Evolutionary conservation across 2,888 invertebrate species (phyloP).

Genomic region (Phortica magna): DNA sequence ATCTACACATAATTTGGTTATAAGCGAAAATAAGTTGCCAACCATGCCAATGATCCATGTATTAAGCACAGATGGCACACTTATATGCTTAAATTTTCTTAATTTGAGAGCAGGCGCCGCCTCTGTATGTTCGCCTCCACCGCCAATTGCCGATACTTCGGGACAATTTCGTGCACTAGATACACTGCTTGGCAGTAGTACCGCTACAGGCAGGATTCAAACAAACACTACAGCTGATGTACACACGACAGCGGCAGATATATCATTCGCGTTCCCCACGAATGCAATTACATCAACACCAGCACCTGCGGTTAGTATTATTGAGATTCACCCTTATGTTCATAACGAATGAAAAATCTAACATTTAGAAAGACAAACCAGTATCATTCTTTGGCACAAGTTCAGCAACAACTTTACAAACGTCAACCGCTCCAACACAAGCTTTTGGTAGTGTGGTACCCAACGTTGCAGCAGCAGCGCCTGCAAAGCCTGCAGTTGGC

Average conservation of each 20-base stretch:
- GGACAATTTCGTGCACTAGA: conserved; percentile 68
- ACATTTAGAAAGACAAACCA: conserved; percentile 61
- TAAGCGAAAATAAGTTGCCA: conserved; percentile 83
- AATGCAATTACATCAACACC: conserved; percentile 73
- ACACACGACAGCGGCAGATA: conserved; percentile 43
- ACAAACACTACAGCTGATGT: background rate
- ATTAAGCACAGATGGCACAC: conserved; percentile 86
- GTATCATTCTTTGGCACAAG: conserved; percentile 49
- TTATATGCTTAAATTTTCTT: conserved; percentile 88
- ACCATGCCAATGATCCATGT: conserved; percentile 89
- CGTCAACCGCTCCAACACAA: conserved; percentile 22
- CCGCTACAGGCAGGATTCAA: background rate
- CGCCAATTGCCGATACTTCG: conserved; percentile 77
- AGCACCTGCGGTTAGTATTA: conserved; percentile 57
- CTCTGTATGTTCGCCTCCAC: conserved; percentile 83
- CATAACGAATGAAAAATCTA: background rate
- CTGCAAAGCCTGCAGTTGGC: conserved; percentile 44
- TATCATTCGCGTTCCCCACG: conserved; percentile 65
- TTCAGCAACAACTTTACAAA: background rate
- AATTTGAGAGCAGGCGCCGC: conserved; percentile 82
- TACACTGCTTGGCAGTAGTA: conserved; percentile 41
- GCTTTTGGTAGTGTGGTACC: conserved; percentile 44
- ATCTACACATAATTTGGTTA: conserved; percentile 82
- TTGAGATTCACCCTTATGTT: background rate
- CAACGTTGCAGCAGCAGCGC: conserved; percentile 38